Percentiles rank a stretch among this genome's conserved stretches.
phyloP scores from a whole-genome alignment of 2,797 vertebrate genomes.

The Triplophysa bombifrons region DNA sequence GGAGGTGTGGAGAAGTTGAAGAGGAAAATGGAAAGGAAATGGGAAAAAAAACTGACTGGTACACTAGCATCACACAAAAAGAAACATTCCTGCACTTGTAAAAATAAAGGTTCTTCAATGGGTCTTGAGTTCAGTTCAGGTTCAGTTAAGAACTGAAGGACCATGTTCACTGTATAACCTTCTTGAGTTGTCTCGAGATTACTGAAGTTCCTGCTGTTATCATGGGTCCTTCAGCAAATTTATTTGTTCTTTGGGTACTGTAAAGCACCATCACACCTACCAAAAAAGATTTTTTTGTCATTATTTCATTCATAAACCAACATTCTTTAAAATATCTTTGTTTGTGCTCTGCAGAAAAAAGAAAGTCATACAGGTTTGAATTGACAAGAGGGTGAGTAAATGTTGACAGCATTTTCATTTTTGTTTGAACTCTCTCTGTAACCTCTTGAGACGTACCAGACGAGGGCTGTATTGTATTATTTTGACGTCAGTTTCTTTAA shows the following conservation, averaged over 20 bases:
- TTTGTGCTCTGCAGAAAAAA: too few relatives aligned
- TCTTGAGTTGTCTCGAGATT: neutral
- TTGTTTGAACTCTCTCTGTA: too few relatives aligned
- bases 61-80: neutral
- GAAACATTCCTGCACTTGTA: slow-evolving; percentile 7
- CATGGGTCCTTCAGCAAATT: neutral
- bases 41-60: slow-evolving; percentile 15
- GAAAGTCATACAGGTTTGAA: too few relatives aligned
- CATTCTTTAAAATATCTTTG: too few relatives aligned
- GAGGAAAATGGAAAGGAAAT: slow-evolving; percentile 34
- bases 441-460: too few relatives aligned
- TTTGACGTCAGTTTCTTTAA: too few relatives aligned
- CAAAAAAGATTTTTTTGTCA: too few relatives aligned
- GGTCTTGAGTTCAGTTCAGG: too few relatives aligned
- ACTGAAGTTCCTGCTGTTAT: neutral
- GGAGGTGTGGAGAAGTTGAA: slow-evolving; percentile 28
- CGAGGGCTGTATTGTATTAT: too few relatives aligned
- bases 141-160: neutral
- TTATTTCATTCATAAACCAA: too few relatives aligned
- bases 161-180: neutral
- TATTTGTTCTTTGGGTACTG: neutral
- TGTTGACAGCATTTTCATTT: too few relatives aligned
- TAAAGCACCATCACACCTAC: neutral
- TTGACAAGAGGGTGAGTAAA: too few relatives aligned
- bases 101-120: neutral